Percentiles rank a stretch among this genome's conserved stretches.
Evolutionary conservation across 2,113 vertebrate species (phyloP).

Genomic region (Oxyura jamaicensis): DNA sequence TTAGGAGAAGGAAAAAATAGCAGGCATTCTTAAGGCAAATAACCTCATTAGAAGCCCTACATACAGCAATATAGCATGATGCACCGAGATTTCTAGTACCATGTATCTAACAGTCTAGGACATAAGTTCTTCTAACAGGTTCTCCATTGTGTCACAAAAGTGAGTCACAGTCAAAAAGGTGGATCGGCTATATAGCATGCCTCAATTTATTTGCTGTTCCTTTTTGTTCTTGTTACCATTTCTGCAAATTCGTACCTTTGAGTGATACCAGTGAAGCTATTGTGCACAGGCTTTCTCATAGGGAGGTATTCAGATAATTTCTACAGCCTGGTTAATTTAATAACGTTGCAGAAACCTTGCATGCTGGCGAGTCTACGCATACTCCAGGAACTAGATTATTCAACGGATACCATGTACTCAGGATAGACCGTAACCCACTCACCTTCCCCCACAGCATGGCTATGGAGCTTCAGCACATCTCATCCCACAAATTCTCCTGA

Average conservation of each 20-base stretch:
- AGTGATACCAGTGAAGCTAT: not conserved
- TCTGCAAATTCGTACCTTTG: not conserved
- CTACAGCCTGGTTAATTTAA: not conserved
- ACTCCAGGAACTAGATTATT: not conserved
- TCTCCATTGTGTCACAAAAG: not conserved
- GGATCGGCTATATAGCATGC: not conserved
- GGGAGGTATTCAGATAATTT: not conserved
- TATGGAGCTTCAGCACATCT: not conserved
- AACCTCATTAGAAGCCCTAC: not conserved
- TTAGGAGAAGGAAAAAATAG: not conserved
- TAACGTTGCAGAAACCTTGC: not conserved
- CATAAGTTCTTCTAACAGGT: not conserved
- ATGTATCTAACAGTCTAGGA: not conserved
- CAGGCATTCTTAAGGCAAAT: not conserved
- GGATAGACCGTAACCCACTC: not conserved
- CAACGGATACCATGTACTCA: not conserved
- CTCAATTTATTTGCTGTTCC: not conserved
- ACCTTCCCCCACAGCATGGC: not conserved
- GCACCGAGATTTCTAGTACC: not conserved
- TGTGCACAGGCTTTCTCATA: not conserved
- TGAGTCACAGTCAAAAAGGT: not conserved
- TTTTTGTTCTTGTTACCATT: not conserved
- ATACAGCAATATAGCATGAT: not conserved
- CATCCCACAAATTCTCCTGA: not conserved
- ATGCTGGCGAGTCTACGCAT: not conserved